Base-by-base conservation (phyloP, 2,888 invertebrate genomes). In the Proisotoma minuta region DNA sequence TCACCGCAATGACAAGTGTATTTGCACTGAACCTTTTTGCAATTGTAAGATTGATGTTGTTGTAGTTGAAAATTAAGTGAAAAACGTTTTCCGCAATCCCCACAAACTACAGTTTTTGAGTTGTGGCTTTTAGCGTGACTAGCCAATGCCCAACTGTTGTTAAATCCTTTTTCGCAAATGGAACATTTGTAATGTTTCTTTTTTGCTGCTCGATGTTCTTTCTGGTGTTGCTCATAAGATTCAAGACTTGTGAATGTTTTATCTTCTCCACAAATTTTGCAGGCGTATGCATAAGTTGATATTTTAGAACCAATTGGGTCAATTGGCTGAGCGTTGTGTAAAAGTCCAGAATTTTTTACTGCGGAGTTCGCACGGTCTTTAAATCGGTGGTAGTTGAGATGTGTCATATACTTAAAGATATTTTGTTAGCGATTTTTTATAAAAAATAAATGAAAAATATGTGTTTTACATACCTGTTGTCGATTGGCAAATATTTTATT, bases 1-100 rank as follows among this genome's bases (percentile, higher is more conserved):
- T 54, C 53, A 4, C 53, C 53, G 23, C 53, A 54, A n/a, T 54
- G 53, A n/a, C 53, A 54, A 29, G 53, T 54, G 29, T 54, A 54
- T n/a, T 54, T 54, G n/a, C 53, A 54, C 12, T 18, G 53, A 3
- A 54, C 39, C 20, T 54, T 54, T 22, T 22, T 39, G 39, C 53
- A 54, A 20, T 29, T 34, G 2, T 29, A 34, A 3, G 29, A 15
- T 5, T 29, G 34, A 23, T 54, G 53, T 5, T 34, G n/a, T 54
- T 54, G 27, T 20, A 54, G 39, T 4, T 18, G 8, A 22, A 12
- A 2, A 10, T 54, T 34, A 2, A 8, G 20, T 18, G n/a, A 12
- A 20, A 54, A 54, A 8, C 53, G 18, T 29, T 34, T 54, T 22
- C 53, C 53, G 20, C 53, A 54, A 29, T 54, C 53, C 2, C 53